Percentiles rank a stretch among this genome's conserved stretches.
Evolutionary conservation across 1,140 invertebrate species (phyloP).

Genomic region (Atopsyche davidsoni): DNA sequence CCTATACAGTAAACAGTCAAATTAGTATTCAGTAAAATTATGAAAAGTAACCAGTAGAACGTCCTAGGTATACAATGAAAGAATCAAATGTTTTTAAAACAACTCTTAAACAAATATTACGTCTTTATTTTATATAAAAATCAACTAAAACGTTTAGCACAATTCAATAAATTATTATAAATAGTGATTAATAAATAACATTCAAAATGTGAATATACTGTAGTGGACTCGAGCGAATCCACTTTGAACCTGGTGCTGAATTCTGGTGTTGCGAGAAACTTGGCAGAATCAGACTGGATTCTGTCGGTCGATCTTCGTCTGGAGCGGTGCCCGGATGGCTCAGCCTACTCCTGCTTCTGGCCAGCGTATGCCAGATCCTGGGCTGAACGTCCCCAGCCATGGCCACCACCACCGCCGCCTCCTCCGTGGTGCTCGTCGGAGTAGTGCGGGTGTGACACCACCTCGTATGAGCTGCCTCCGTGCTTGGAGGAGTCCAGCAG

Average conservation of each 20-base stretch:
- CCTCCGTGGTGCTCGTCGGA: slow-evolving; percentile 53
- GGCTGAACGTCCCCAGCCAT: slow-evolving; percentile 53
- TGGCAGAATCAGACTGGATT: too few species aligned
- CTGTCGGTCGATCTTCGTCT: too few species aligned
- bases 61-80: slow-evolving; percentile 28
- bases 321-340: too few species aligned
- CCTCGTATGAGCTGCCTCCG: slow-evolving; percentile 65
- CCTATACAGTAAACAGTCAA: too few species aligned
- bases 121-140: slow-evolving; percentile 3
- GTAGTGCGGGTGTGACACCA: slow-evolving; percentile 61
- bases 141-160: slow-evolving; percentile 16
- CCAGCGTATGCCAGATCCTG: slow-evolving; percentile 61
- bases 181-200: slow-evolving; percentile 30
- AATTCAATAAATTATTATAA: slow-evolving; percentile 31
- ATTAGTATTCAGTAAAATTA: slow-evolving; percentile 7
- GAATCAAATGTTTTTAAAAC: slow-evolving; percentile 27
- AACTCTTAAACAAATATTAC: too few species aligned
- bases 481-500: slow-evolving; percentile 62
- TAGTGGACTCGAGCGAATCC: too few species aligned
- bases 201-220: neutral
- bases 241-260: too few species aligned
- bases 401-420: slow-evolving; percentile 48
- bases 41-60: slow-evolving; percentile 4
- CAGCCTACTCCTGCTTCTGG: slow-evolving; percentile 43
- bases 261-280: too few species aligned